Conservation (phyloP, 2,888 invertebrate genomes). For the Apoda limacodes region DNA sequence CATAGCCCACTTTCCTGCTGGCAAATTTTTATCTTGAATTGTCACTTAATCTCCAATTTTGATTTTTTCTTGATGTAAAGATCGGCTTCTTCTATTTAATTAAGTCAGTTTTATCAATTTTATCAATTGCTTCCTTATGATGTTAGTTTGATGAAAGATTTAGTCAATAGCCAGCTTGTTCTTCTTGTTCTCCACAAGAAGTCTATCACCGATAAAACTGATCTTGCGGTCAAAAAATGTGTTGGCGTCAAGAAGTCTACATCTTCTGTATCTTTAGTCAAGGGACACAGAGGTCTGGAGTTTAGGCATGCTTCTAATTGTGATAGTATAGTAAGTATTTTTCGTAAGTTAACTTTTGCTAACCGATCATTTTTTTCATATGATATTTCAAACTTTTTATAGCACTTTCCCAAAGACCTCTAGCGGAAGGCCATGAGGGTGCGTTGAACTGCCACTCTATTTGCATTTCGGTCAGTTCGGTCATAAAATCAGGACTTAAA, state of each 20-base stretch:
- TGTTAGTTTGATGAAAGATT: no score
- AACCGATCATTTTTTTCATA: conserved; percentile 18
- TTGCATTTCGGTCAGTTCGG: no score
- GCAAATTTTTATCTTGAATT: conserved; percentile 19
- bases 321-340: no score
- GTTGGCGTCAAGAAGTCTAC: no score
- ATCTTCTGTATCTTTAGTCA: no score
- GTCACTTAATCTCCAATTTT: conserved; percentile 20
- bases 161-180: conserved; percentile 21
- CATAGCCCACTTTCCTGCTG: conserved; percentile 19
- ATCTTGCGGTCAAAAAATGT: conserved; percentile 19
- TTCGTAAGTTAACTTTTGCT: conserved; percentile 21
- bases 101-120: conserved; percentile 17
- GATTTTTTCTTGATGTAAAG: conserved; percentile 16
- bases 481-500: no score
- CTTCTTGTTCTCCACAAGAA: conserved; percentile 17
- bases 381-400: conserved; percentile 15
- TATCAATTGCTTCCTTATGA: conserved; percentile 20
- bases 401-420: conserved; percentile 11
- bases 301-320: conserved; percentile 23
- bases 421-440: no score
- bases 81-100: conserved; percentile 18
- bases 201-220: conserved; percentile 15
- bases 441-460: no score
- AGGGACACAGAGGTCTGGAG: no score